Evolutionary conservation across 2,113 vertebrate genomes (phyloP).

Genomic region (Ursus arctos): DNA sequence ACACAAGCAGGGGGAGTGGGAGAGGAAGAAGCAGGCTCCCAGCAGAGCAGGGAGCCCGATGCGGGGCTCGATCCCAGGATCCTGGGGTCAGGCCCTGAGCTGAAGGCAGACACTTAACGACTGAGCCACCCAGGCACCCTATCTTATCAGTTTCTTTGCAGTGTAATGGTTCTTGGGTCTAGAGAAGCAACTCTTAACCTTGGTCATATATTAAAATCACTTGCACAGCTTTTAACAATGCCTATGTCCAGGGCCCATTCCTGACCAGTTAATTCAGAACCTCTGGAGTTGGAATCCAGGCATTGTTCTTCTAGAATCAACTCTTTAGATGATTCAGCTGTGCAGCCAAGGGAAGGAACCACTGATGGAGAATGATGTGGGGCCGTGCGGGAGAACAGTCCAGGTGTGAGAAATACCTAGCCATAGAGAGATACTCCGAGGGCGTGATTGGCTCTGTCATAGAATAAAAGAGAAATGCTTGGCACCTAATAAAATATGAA

Average conservation of each 20-base stretch:
- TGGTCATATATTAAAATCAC: background rate
- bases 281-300: background rate
- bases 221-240: background rate
- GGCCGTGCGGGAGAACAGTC: background rate
- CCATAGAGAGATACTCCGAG: accelerated
- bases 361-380: background rate
- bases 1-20: too few species aligned
- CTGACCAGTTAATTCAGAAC: background rate
- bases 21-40: too few species aligned
- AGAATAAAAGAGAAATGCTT: background rate
- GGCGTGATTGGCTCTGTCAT: accelerated
- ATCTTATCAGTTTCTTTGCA: background rate
- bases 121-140: too few species aligned
- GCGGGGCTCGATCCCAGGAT: too few species aligned
- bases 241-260: background rate
- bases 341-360: background rate
- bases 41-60: too few species aligned
- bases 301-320: background rate
- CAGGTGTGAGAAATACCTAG: background rate
- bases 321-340: background rate
- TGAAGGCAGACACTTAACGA: too few species aligned
- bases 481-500: background rate
- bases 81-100: too few species aligned
- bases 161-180: background rate
- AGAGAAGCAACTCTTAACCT: background rate